phyloP scores from a whole-genome alignment of 1,140 invertebrate species.

The Plectus sambesii region DNA sequence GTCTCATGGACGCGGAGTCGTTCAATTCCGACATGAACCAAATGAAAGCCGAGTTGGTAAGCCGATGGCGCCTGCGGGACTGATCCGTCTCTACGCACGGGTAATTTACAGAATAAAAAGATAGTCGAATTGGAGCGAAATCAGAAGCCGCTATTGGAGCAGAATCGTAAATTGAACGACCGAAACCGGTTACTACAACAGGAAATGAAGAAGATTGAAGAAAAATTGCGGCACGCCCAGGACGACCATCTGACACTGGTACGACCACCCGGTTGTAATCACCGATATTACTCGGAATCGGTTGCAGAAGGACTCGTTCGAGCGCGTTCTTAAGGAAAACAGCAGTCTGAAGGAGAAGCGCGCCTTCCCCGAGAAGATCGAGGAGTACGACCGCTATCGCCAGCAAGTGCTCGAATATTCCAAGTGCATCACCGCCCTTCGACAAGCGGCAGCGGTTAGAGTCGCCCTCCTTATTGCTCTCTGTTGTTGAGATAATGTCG shows the following conservation, averaged over 20 bases:
- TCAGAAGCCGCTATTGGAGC: slow-evolving; percentile 38
- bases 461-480: neutral
- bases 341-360: slow-evolving; percentile 31
- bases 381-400: slow-evolving; percentile 38
- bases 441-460: slow-evolving; percentile 30
- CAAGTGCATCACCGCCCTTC: slow-evolving; percentile 42
- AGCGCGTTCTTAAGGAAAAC: slow-evolving; percentile 38
- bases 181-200: slow-evolving; percentile 29
- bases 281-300: slow-evolving; percentile 1
- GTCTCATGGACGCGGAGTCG: slow-evolving; percentile 28
- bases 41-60: slow-evolving; percentile 42
- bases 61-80: slow-evolving; percentile 1
- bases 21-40: slow-evolving; percentile 37
- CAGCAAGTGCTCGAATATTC: slow-evolving; percentile 40
- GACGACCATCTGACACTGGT: slow-evolving; percentile 40
- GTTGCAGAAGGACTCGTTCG: slow-evolving; percentile 38
- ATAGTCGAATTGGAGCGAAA: slow-evolving; percentile 43
- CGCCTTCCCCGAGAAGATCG: slow-evolving; percentile 41
- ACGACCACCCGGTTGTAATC: neutral
- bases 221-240: slow-evolving; percentile 31
- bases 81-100: neutral
- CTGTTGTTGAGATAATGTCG: slow-evolving; percentile 6
- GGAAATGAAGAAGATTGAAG: slow-evolving; percentile 35
- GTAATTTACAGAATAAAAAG: slow-evolving; percentile 38
- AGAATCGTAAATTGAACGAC: slow-evolving; percentile 34